A percentile compares a stretch with the other conserved stretches of the same genome.
Evolutionary conservation across 1,140 invertebrate species (phyloP).

Genomic region (Drosophila virilis): DNA sequence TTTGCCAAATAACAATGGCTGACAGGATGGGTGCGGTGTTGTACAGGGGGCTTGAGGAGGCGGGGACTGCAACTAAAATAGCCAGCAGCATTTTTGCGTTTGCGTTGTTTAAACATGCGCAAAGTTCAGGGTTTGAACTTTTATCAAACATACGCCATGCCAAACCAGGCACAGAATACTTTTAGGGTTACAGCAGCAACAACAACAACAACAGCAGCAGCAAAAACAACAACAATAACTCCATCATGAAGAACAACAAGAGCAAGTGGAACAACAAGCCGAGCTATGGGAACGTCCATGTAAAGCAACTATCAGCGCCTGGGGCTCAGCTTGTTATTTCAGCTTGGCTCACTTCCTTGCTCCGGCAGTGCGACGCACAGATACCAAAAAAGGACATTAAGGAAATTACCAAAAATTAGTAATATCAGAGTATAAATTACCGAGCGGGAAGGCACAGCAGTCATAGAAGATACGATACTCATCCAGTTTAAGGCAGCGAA

Average conservation of each 20-base stretch:
- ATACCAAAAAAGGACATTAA: constrained; percentile 74
- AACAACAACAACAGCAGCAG: constrained; percentile 10
- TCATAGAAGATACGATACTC: neutral
- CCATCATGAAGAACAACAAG: constrained; percentile 38
- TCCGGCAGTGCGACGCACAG: constrained; percentile 37
- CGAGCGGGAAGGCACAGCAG: neutral
- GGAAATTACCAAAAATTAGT: constrained; percentile 80
- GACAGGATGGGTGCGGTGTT: neutral
- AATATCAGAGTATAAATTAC: constrained; percentile 66
- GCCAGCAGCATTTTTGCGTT: constrained; percentile 82
- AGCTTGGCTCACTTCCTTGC: constrained; percentile 75
- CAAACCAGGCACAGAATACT: constrained; percentile 47
- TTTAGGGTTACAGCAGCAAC: constrained; percentile 45
- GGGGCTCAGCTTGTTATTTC: constrained; percentile 75
- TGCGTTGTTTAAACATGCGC: constrained; percentile 83
- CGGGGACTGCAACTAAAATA: constrained; percentile 73
- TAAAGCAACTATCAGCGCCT: constrained; percentile 77
- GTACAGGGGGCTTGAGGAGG: neutral
- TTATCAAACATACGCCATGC: constrained; percentile 78
- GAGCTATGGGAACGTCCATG: constrained; percentile 32
- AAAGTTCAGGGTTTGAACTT: constrained; percentile 83
- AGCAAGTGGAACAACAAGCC: constrained; percentile 41
- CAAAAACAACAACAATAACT: constrained; percentile 9
- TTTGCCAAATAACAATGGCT: constrained; percentile 68
- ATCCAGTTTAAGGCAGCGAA: neutral